These are phyloP conservation scores for Myotis planiceps DNA, from an alignment of 2,797 vertebrate species.

Conservation along the genomic window DNA sequence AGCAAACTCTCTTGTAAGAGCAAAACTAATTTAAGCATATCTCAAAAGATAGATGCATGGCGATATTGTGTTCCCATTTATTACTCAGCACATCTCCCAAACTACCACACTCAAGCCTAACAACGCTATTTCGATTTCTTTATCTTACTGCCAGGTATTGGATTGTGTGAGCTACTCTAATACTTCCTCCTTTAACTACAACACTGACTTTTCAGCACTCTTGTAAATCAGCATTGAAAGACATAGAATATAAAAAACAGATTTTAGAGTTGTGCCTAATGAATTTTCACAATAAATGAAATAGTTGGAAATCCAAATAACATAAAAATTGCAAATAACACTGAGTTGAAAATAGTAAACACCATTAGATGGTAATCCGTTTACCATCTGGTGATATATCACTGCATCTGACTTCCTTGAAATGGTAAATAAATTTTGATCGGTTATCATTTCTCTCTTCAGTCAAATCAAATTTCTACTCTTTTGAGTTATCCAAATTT, in stretches of 20 bases:
- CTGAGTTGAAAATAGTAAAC: slow-evolving; percentile 56
- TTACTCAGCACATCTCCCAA: neutral
- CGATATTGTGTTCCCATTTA: neutral
- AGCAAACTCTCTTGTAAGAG: neutral
- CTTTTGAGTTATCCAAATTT: slow-evolving; percentile 30
- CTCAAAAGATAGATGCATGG: neutral
- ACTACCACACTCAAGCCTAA: neutral
- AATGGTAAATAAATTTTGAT: slow-evolving; percentile 66
- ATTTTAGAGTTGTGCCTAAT: slow-evolving; percentile 41
- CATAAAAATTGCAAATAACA: slow-evolving; percentile 67
- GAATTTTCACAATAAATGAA: slow-evolving; percentile 63
- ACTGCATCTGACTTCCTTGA: slow-evolving; percentile 60
- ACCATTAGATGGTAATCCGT: slow-evolving; percentile 65
- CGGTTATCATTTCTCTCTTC: neutral
- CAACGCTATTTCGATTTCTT: neutral
- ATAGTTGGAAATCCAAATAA: slow-evolving; percentile 67
- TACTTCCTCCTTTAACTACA: neutral
- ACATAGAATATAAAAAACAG: neutral
- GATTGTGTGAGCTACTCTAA: neutral
- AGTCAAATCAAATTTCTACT: slow-evolving; percentile 25
- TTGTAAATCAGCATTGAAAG: slow-evolving; percentile 27
- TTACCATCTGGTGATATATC: slow-evolving; percentile 71
- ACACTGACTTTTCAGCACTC: slow-evolving; percentile 7
- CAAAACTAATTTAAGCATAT: neutral
- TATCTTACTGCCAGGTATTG: neutral